Base-by-base conservation (phyloP, 2,888 invertebrate genomes). In the Dioctria linearis region DNA sequence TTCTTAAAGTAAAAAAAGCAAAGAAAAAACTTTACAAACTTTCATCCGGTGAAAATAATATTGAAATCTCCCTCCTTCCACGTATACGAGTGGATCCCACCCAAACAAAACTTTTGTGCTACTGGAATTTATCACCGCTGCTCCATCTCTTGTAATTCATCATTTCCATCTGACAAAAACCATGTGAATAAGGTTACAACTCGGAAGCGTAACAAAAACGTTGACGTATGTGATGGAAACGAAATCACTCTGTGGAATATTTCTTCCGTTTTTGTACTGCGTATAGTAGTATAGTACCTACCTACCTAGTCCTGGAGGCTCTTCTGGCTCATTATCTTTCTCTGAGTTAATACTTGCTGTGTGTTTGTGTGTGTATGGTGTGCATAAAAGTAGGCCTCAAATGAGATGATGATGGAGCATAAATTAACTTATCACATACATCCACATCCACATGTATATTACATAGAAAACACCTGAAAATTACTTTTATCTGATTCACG, bases 141-240 rank as follows among this genome's bases (percentile, higher is more conserved):
- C 69, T 54, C 25, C 69, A 49, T 51, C 69, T 46, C 46, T 43
- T 11, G 69, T 39, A 69, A 69, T 69, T 69, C 69, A 69, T 69
- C 69, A 69, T 69, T 69, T 69, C 43, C 40, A 69, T 51, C 49
- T 69, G 69, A 69, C 69, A 69, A 69, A 69, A 69, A 69, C 49
- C 69, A 69, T 69, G 69, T 54, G 69, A 69, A 69, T 69, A 69
- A 69, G 69, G 69, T 69, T 69, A 69, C 49, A 69, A 69, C 69
- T 69, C 25, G 69, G 69, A 51, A 69, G 43, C 49, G 51, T 69
- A 69, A 69, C 69, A 69, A 69, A 69, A 69, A 69, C 69, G 49
- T 5, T 69, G 69, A 69, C 69, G 69, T 69, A 37, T 51, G 37
- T 39, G 69, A 69, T 51, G 69, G 69, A 54, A 39, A 37, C 49